Percentiles rank a stretch among this genome's conserved stretches.
These are phyloP conservation scores for Eumeta japonica DNA, from an alignment of 1,140 invertebrate genomes.

Conservation along the genomic window DNA sequence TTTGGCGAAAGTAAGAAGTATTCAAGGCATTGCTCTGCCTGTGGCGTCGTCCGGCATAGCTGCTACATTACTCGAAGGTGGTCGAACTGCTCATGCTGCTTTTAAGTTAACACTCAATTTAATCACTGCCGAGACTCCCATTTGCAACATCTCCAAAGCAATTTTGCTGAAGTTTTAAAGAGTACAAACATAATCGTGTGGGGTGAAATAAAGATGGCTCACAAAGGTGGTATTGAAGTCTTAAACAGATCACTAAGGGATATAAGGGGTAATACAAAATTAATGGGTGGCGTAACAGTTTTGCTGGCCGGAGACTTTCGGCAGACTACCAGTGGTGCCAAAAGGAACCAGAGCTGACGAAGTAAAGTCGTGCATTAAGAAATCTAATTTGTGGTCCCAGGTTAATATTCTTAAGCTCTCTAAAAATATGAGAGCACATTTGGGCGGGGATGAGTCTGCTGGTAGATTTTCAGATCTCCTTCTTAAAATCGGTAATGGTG, in stretches of 20 bases:
- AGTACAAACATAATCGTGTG: constrained; percentile 24
- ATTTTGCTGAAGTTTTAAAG: constrained; percentile 28
- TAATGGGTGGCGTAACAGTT: constrained; percentile 30
- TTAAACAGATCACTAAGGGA: constrained; percentile 11
- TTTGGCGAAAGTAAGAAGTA: constrained; percentile 25
- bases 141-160: constrained; percentile 26
- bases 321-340: constrained; percentile 48
- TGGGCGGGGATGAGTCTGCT: constrained; percentile 18
- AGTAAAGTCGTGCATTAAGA: constrained; percentile 27
- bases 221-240: constrained; percentile 27
- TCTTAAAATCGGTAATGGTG: constrained; percentile 23
- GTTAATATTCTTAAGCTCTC: constrained; percentile 31
- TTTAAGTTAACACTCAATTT: constrained; percentile 39
- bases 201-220: constrained; percentile 36
- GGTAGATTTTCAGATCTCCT: constrained; percentile 23
- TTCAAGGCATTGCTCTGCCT: constrained; percentile 36
- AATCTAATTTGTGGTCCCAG: constrained; percentile 28
- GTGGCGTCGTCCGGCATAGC: constrained; percentile 59
- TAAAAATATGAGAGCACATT: constrained; percentile 32
- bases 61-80: constrained; percentile 54
- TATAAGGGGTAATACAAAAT: constrained; percentile 17
- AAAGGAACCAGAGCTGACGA: constrained; percentile 43
- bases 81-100: constrained; percentile 55
- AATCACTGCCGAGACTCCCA: constrained; percentile 16
- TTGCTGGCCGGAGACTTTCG: constrained; percentile 49